Conservation (phyloP, 64 coral and sea anemone species). For the Stylophora pistillata region DNA sequence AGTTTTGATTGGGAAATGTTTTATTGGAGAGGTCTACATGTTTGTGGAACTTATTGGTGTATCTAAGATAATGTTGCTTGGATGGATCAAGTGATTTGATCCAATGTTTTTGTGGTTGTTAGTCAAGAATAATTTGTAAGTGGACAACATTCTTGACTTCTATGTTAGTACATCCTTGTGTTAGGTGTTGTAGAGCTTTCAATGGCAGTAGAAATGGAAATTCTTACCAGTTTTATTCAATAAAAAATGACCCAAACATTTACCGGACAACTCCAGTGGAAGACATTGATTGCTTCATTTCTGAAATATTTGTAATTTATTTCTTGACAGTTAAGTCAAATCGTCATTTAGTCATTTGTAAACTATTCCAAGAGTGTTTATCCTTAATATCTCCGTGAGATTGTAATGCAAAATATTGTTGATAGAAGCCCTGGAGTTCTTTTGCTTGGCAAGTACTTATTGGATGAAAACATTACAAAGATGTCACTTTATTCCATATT, state of each 20-base stretch:
- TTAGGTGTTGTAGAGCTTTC: no score
- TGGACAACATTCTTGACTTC: no score
- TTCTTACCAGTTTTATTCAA: background rate
- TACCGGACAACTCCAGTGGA: background rate
- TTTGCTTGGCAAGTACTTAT: background rate
- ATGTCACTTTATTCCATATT: background rate
- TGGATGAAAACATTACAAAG: background rate
- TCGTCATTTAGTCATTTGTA: background rate
- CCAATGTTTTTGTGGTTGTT: no score
- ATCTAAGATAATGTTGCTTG: no score
- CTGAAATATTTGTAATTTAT: background rate
- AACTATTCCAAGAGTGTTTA: background rate
- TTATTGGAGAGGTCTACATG: no score
- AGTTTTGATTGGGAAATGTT: no score
- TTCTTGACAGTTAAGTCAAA: background rate
- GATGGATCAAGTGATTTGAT: no score
- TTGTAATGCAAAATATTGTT: slow-evolving; percentile 15
- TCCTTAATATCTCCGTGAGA: background rate
- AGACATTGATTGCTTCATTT: background rate
- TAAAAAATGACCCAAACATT: background rate
- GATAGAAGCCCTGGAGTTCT: background rate
- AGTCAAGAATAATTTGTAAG: no score
- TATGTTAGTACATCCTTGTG: no score
- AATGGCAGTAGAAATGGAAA: no score
- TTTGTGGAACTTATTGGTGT: no score